Evolutionary conservation across 2,113 vertebrate genomes (phyloP).

Genomic region (Sceloporus tristichus): DNA sequence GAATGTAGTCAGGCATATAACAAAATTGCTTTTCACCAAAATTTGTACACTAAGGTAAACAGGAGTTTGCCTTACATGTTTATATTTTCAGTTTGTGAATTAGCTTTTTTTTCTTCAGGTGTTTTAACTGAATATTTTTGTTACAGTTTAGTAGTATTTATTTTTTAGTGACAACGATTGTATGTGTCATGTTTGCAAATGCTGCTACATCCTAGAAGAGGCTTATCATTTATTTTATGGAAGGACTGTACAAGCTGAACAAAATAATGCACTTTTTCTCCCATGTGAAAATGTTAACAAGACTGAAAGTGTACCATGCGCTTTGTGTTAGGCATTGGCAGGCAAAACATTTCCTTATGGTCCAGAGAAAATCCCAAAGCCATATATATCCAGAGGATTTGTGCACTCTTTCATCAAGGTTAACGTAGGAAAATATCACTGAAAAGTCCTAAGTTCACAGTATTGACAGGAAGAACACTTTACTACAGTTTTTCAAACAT

Average conservation of each 20-base stretch:
- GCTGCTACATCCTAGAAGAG: constrained; percentile 78
- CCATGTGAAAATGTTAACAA: constrained; percentile 69
- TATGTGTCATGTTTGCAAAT: constrained; percentile 81
- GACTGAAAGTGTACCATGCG: constrained; percentile 73
- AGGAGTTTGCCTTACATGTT: constrained; percentile 78
- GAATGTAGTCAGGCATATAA: constrained; percentile 91
- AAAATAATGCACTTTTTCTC: constrained; percentile 80
- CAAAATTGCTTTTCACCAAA: constrained; percentile 84
- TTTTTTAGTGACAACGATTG: constrained; percentile 80
- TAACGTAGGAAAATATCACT: constrained; percentile 18
- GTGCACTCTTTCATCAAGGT: constrained; percentile 54
- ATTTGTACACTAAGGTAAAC: constrained; percentile 79
- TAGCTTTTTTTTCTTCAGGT: constrained; percentile 75
- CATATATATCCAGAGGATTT: constrained; percentile 56
- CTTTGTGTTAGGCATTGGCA: constrained; percentile 70
- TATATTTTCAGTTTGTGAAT: constrained; percentile 74
- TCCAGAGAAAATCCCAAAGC: constrained; percentile 56
- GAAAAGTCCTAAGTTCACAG: constrained; percentile 53
- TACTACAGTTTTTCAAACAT: constrained; percentile 57
- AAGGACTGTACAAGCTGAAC: constrained; percentile 78
- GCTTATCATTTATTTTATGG: constrained; percentile 76
- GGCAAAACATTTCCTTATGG: constrained; percentile 68
- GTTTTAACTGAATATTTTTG: constrained; percentile 74
- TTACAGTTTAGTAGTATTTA: constrained; percentile 85
- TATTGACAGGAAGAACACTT: constrained; percentile 68